Base-by-base conservation (phyloP, 2,113 vertebrate species). In the Colossoma macropomum region DNA sequence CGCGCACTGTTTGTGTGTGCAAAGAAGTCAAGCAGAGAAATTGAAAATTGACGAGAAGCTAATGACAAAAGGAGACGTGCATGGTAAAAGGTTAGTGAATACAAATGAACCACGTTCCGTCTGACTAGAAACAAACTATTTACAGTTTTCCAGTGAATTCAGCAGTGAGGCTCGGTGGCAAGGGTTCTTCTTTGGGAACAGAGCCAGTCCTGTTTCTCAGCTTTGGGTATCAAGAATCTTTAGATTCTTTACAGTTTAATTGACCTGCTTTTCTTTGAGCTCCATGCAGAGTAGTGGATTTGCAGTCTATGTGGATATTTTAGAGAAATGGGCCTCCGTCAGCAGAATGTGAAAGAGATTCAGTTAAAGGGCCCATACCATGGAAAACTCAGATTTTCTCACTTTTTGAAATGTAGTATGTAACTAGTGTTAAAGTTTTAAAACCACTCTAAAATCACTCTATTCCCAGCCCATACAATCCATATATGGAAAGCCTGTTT, bases 11-110 rank as follows among this genome's bases (percentile, higher is more conserved):
- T 81, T 85, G 83, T 77, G 79, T 77, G 68, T 63, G 77, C 71
- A 78, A 84, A 79, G 84, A 78, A 86, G 82, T 78, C 87, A 84
- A 84, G 86, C 87, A 80, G 85, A 76, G 87, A 86, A 62, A 86
- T 71, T 88, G 84, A 81, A 88, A 84, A 82, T 85, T 77, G 84
- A 83, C 66, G 63, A 72, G 63, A 77, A 82, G 79, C 75, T 72
- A 72, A 82, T 76, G 75, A 84, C 81, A 81, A 78, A 71, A 79
- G 78, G 28, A 78, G 54, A 77, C 50, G 52, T 79, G 79, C 82
- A 83, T 82, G 27, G 77, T 84, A 72, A 82, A 86, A 79, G 71
- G 69, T 34, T 82, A 76, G 84, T 79, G 75, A 84, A 84, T 86
- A 83, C 60, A 79, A 76, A 86, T 81, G 28, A 81, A 73, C 62